These are phyloP conservation scores for Bufo gargarizans DNA, from an alignment of 2,113 vertebrate genomes.

Conservation along the genomic window DNA sequence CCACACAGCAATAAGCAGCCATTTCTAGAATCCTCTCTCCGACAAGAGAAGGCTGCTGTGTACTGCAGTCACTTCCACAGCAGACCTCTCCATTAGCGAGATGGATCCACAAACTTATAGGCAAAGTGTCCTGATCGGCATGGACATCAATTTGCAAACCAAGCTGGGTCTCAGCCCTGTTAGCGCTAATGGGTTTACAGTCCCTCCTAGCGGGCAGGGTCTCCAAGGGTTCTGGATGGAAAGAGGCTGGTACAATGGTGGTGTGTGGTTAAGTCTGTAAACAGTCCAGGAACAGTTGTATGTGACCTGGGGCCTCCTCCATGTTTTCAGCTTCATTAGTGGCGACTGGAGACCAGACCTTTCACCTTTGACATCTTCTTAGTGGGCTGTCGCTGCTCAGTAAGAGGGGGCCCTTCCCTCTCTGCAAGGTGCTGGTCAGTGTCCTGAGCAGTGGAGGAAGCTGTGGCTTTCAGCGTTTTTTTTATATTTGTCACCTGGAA, in stretches of 20 bases:
- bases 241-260: conserved; percentile 47
- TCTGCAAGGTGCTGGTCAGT: conserved; percentile 79
- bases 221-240: conserved; percentile 34
- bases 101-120: conserved; percentile 27
- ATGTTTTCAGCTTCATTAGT: conserved; percentile 70
- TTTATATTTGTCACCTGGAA: conserved; percentile 79
- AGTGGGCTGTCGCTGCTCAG: conserved; percentile 79
- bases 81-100: conserved; percentile 47
- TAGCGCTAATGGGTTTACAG: conserved; percentile 42
- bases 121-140: conserved; percentile 48
- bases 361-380: conserved; percentile 88
- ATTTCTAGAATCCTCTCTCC: conserved; percentile 43
- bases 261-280: conserved; percentile 48
- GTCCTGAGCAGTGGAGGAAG: conserved; percentile 74
- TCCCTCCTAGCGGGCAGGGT: conserved; percentile 38
- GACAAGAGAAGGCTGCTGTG: conserved; percentile 32
- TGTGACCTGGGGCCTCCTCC: conserved; percentile 64
- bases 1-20: conserved; percentile 47
- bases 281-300: conserved; percentile 56
- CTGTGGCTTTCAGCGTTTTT: conserved; percentile 78
- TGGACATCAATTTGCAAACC: conserved; percentile 46
- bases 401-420: conserved; percentile 73
- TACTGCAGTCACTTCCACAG: conserved; percentile 8
- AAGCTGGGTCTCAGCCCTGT: conserved; percentile 41
- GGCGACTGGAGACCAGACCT: conserved; percentile 83